Percentiles rank a stretch among this genome's conserved stretches.
phyloP scores from a whole-genome alignment of 2,113 vertebrate species.

The Scomber japonicus region DNA sequence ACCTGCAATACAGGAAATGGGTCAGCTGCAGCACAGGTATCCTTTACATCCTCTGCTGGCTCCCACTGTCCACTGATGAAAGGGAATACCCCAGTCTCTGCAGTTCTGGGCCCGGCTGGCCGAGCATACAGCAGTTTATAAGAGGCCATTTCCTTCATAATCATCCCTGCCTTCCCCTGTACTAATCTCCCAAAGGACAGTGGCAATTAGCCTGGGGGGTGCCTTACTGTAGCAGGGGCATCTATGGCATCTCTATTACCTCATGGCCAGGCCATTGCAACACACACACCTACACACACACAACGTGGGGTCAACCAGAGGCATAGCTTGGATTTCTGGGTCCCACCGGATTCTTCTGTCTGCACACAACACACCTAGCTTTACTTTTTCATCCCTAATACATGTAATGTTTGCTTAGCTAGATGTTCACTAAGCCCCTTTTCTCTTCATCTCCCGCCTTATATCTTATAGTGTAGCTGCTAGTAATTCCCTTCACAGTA shows the following conservation, averaged over 20 bases:
- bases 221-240: slow-evolving; percentile 43
- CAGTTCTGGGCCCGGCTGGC: slow-evolving; percentile 37
- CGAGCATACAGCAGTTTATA: slow-evolving; percentile 45
- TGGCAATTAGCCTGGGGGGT: slow-evolving; percentile 60
- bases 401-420: not conserved
- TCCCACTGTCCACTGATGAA: slow-evolving; percentile 59
- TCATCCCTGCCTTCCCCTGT: slow-evolving; percentile 57
- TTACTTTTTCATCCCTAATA: not conserved
- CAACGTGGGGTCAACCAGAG: not conserved
- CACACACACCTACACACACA: not conserved
- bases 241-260: slow-evolving; percentile 64
- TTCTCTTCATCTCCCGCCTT: slow-evolving; percentile 4
- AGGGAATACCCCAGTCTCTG: slow-evolving; percentile 54
- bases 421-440: not conserved
- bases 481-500: slow-evolving; percentile 21
- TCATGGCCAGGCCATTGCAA: slow-evolving; percentile 25
- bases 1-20: slow-evolving; percentile 66
- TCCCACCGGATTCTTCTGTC: not conserved
- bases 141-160: slow-evolving; percentile 77
- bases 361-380: slow-evolving; percentile 3
- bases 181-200: slow-evolving; percentile 65
- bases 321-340: slow-evolving; percentile 3
- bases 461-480: slow-evolving; percentile 24
- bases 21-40: slow-evolving; percentile 64
- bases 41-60: slow-evolving; percentile 68